Conservation (phyloP, 2,797 vertebrate species). For the Urocyon cinereoargenteus region DNA sequence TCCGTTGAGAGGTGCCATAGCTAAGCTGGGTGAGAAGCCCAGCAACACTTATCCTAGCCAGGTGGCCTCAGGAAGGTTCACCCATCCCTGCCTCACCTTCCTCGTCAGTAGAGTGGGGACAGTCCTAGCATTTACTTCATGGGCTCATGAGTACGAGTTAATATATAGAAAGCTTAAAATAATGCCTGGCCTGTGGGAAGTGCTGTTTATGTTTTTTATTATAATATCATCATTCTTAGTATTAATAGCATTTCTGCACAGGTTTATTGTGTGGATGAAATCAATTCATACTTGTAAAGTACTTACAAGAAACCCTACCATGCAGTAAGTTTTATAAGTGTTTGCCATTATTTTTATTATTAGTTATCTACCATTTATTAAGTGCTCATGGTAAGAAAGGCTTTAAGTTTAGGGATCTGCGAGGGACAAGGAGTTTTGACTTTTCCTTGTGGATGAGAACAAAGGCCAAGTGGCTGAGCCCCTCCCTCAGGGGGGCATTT, state of each 20-base stretch:
- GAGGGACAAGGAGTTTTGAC: not conserved
- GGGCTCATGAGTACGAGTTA: not conserved
- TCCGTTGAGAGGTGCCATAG: not conserved
- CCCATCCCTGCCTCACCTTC: not conserved
- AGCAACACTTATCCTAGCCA: not conserved
- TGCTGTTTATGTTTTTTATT: not conserved
- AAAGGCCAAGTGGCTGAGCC: not conserved
- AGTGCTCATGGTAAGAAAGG: not conserved
- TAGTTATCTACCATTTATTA: not conserved
- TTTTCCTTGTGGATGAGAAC: not conserved
- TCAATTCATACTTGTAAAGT: not conserved
- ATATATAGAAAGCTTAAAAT: not conserved
- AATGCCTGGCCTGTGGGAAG: not conserved
- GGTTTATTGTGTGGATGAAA: not conserved
- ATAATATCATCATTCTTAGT: not conserved
- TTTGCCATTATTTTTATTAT: not conserved
- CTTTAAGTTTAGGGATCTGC: not conserved
- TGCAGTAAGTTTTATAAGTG: not conserved
- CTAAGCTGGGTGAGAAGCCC: not conserved
- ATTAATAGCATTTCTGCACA: not conserved
- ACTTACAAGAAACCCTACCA: not conserved
- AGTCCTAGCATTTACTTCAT: not conserved
- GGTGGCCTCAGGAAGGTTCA: not conserved
- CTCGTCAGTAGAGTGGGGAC: not conserved
- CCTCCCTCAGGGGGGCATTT: fast-evolving